Conservation (phyloP, 2,888 invertebrate species). For the Eupithecia subumbrata region DNA sequence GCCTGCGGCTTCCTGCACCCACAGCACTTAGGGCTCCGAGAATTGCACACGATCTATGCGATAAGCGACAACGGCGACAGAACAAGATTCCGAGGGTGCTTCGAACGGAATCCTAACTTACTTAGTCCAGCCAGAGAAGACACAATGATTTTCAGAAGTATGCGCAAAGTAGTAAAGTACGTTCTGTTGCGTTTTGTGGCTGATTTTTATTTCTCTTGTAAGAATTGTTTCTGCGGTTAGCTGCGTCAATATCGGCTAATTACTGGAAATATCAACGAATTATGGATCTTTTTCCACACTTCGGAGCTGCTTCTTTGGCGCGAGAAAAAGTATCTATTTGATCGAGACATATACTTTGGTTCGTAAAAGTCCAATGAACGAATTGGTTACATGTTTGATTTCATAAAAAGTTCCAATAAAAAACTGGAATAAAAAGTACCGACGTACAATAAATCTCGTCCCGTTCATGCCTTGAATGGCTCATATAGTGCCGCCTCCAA, state of each 20-base stretch:
- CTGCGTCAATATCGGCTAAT: background rate
- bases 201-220: background rate
- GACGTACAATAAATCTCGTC: slow-evolving; percentile 10
- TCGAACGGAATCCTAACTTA: background rate
- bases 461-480: slow-evolving; percentile 43
- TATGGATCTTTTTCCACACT: background rate
- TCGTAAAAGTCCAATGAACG: background rate
- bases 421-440: background rate
- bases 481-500: slow-evolving; percentile 58
- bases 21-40: slow-evolving; percentile 65
- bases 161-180: background rate
- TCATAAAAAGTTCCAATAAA: background rate
- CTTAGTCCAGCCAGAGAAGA: background rate
- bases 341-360: background rate
- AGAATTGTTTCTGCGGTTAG: background rate
- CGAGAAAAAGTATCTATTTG: background rate
- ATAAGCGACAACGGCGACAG: slow-evolving; percentile 42
- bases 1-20: slow-evolving; percentile 73
- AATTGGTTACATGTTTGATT: background rate
- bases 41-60: slow-evolving; percentile 36
- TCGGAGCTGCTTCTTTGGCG: background rate
- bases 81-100: slow-evolving; percentile 1
- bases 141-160: background rate
- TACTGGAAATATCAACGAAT: background rate
- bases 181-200: background rate